Conservation (phyloP, 2,113 vertebrate species). For the Turdus rufiventris region DNA sequence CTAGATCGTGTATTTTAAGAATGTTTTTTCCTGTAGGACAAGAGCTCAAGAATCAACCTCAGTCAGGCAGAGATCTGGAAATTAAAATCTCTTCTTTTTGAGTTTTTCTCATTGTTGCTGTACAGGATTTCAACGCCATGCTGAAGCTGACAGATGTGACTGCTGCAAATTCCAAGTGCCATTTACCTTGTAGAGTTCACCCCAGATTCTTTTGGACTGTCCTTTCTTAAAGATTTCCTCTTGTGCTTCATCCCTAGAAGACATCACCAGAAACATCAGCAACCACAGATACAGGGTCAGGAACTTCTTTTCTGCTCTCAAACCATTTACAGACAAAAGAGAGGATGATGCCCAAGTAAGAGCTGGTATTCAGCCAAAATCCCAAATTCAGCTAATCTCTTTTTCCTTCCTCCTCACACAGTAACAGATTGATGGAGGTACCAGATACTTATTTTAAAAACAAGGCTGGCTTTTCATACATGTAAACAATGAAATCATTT, state of each 20-base stretch:
- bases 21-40: neutral
- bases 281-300: neutral
- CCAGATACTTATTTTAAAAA: neutral
- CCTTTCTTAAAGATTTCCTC: conserved; percentile 98
- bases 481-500: neutral
- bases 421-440: no score
- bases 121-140: neutral
- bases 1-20: neutral
- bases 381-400: neutral
- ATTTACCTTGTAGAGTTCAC: conserved; percentile 95
- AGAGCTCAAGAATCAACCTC: neutral
- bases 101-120: neutral
- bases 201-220: conserved; percentile 97
- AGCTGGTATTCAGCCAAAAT: neutral
- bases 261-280: conserved; percentile 16
- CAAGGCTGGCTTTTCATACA: neutral
- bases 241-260: conserved; percentile 82
- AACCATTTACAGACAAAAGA: neutral
- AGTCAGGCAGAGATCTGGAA: neutral
- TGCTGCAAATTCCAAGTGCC: fast-evolving
- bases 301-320: neutral
- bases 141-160: neutral
- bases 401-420: neutral
- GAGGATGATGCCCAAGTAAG: neutral
- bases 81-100: neutral